These are phyloP conservation scores for Tolmerus cingulatus DNA, from an alignment of 2,888 invertebrate species.

Conservation along the genomic window DNA sequence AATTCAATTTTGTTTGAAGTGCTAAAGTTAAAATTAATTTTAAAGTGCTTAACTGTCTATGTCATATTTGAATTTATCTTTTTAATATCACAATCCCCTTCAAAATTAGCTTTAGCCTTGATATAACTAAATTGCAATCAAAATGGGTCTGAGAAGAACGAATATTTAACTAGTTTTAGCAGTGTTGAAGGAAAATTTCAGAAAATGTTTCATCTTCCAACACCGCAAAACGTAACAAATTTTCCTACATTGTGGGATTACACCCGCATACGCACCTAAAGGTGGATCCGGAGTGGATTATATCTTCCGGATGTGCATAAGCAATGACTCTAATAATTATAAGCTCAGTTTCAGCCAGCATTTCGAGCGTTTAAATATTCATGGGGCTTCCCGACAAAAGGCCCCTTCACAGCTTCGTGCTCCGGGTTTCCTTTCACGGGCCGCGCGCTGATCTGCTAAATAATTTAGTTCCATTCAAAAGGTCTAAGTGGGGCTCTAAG, in stretches of 20 bases:
- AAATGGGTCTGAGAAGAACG: background rate
- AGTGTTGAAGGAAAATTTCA: background rate
- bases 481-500: background rate
- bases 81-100: too few relatives aligned
- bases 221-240: background rate
- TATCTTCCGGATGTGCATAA: background rate
- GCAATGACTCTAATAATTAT: background rate
- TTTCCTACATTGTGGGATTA: background rate
- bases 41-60: too few relatives aligned
- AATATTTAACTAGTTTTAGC: background rate
- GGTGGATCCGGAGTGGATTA: background rate
- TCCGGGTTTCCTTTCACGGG: background rate
- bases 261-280: background rate
- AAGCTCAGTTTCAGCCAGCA: background rate
- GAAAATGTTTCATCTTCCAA: background rate
- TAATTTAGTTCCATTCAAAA: background rate
- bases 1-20: too few relatives aligned
- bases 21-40: too few relatives aligned
- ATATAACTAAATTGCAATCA: background rate
- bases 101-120: background rate
- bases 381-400: background rate
- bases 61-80: too few relatives aligned
- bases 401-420: background rate
- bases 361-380: background rate
- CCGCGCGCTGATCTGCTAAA: background rate